Evolutionary conservation across 1,140 invertebrate genomes (phyloP), one percentile per base, ranked within the genome.

Genomic region (Drosophila cardini): DNA sequence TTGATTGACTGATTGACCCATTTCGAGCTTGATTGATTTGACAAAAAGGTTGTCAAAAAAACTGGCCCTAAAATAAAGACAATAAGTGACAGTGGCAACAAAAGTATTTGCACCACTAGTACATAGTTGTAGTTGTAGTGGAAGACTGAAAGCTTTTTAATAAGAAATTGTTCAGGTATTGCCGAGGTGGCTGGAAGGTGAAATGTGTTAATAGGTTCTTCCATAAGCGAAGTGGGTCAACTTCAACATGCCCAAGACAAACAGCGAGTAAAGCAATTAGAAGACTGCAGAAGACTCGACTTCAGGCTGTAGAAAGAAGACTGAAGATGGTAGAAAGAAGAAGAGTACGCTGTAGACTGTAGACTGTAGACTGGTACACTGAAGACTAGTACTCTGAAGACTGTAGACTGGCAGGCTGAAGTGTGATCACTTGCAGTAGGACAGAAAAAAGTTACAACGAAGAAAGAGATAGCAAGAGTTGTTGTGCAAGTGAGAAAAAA

Each of bases 131-230:
- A n/a, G n/a, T n/a, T n/a, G n/a, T n/a, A n/a, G n/a, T n/a, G n/a
- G 15, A n/a, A 53, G 50, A 36, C 63, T n/a, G n/a, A 30, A 50
- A 58, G 57, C 64, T 52, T 26, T 76, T 76, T 80, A 81, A 76
- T 80, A 73, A 77, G 78, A 81, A 81, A 73, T 77, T 62, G 77
- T 65, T 75, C 68, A 53, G 18, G 64, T 77, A 40, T 65, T 48
- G 16, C 26, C 57, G 64, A 26, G 21, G 1, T 4, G 21, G 21
- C 21, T 26, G 21, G 4, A 26, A 89, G 85, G 85, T 90, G 86
- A 82, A 79, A 85, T 85, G 85, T 90, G 85, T 90, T 90, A 90
- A 90, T 78, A 90, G 86, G 75, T 79, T 78, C 81, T 79, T 76
- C 81, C 81, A 85, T 86, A 78, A 81, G 72, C 74, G 42, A 85